Conservation (phyloP, 2,797 vertebrate species). For the Macrochelys suwanniensis region DNA sequence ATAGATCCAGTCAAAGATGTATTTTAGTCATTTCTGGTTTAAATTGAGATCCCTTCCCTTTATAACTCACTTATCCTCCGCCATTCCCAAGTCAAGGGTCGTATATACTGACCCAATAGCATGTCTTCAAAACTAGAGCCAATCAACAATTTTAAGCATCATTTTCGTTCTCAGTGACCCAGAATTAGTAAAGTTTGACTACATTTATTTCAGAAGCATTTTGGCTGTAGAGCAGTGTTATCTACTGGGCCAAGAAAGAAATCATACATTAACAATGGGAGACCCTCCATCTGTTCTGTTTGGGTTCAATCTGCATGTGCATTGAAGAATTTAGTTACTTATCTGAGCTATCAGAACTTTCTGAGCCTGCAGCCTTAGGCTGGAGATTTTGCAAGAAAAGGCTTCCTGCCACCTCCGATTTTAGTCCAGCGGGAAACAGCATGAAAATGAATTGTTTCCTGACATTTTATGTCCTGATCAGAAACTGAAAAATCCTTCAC, state of each 20-base stretch:
- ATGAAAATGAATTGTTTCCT: neutral
- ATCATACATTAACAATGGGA: neutral
- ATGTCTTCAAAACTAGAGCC: too few species aligned
- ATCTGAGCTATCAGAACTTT: neutral
- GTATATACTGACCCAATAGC: too few species aligned
- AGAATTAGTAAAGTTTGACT: too few species aligned
- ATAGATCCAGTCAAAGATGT: too few species aligned
- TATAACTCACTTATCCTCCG: too few species aligned
- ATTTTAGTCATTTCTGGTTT: too few species aligned
- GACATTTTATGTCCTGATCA: neutral
- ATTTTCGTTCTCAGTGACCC: too few species aligned
- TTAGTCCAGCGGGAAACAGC: neutral
- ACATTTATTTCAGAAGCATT: too few species aligned
- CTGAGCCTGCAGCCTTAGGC: neutral
- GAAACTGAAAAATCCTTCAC: neutral
- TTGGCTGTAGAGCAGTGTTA: too few species aligned
- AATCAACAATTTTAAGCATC: too few species aligned
- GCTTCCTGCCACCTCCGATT: neutral
- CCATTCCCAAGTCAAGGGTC: too few species aligned
- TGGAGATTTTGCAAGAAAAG: neutral
- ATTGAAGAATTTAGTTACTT: constrained; percentile 10
- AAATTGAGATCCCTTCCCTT: too few species aligned
- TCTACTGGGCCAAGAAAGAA: constrained; percentile 6
- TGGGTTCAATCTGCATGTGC: neutral
- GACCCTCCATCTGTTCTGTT: constrained; percentile 22